These are phyloP conservation scores for Catharus bicknelli DNA, from an alignment of 2,113 vertebrate species.

Conservation along the genomic window DNA sequence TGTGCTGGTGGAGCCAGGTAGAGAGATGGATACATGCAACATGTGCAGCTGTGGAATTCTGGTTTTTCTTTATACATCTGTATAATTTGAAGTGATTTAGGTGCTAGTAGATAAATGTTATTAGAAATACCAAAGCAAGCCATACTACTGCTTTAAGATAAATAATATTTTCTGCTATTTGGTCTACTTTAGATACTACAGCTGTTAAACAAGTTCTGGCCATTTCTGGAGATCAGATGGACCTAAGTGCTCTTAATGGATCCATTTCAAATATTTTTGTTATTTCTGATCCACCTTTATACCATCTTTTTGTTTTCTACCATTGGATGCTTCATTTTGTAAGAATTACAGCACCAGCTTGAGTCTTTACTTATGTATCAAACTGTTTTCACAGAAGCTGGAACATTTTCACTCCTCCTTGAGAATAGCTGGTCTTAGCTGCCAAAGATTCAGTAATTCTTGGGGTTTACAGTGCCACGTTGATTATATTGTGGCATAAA, in stretches of 20 bases:
- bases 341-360: background rate
- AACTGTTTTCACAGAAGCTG: background rate
- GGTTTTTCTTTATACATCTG: background rate
- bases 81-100: background rate
- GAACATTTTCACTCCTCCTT: background rate
- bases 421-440: background rate
- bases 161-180: background rate
- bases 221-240: background rate
- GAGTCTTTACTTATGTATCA: background rate
- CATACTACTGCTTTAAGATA: background rate
- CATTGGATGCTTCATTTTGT: background rate
- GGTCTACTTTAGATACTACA: background rate
- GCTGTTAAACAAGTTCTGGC: background rate
- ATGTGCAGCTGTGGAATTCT: background rate
- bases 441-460: background rate
- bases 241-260: background rate
- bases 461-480: background rate
- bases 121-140: background rate
- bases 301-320: background rate
- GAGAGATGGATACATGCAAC: background rate
- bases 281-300: background rate
- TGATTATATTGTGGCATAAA: background rate
- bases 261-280: background rate
- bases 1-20: background rate
- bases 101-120: background rate